phyloP scores from a whole-genome alignment of 1,140 invertebrate species.

The Hylaeus anthracinus region DNA sequence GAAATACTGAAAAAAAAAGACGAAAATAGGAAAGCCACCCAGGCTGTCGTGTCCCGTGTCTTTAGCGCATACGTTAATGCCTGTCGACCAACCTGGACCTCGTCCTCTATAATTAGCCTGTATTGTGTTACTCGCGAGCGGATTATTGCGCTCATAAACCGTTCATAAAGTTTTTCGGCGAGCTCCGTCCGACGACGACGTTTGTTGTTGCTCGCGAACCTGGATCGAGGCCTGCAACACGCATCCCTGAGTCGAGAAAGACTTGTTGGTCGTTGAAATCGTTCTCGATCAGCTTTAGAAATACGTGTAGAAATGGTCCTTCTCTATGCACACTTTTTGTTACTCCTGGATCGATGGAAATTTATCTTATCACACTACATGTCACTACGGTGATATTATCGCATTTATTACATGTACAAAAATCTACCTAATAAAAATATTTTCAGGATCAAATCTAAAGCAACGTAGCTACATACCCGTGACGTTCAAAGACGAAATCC shows the following conservation, averaged over 20 bases:
- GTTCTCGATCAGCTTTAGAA: neutral
- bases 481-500: neutral
- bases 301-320: no score
- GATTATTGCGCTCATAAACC: conserved; percentile 75
- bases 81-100: conserved; percentile 63
- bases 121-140: conserved; percentile 75
- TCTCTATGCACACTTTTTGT: no score
- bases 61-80: conserved; percentile 72
- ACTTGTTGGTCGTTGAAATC: neutral
- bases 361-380: no score
- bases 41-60: conserved; percentile 68
- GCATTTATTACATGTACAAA: no score
- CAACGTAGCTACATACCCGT: neutral
- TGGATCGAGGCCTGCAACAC: neutral
- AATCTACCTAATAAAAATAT: no score
- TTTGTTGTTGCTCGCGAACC: conserved; percentile 37
- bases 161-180: conserved; percentile 70
- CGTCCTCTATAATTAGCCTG: conserved; percentile 78
- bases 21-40: conserved; percentile 77
- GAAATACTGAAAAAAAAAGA: conserved; percentile 71
- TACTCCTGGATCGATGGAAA: neutral
- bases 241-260: neutral
- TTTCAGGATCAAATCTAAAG: no score
- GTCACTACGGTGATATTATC: no score
- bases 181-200: conserved; percentile 12